Base-by-base conservation (phyloP, 2,888 invertebrate species). In the Limnephilus lunatus region DNA sequence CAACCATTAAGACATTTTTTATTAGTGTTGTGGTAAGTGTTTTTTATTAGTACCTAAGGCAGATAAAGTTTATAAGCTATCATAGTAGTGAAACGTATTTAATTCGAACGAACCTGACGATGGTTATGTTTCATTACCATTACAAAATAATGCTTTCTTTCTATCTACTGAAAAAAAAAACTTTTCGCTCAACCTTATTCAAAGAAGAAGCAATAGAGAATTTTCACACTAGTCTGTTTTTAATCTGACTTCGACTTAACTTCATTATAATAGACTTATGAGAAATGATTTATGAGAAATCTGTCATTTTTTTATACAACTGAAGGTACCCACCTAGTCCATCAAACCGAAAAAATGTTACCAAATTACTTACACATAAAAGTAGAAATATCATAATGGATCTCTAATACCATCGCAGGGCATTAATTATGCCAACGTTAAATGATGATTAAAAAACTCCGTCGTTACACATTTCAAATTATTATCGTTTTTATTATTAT, bases 391-490 rank as follows among this genome's bases (percentile, higher is more conserved):
- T 35, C 83, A 83, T 2, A 35, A 83, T 83, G 31, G 25, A 35
- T 35, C 19, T 39, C 35, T 39, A 83, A 83, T 83, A 35, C 83
- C 35, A 35, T 35, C 83, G n/a, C 83, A 35, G 19, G 32, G 19
- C 83, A 39, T 32, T 83, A 35, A 83, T 83, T 83, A 83, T 35
- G 83, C 19, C 25, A 83, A 83, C 35, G 39, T 39, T 35, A 83
- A 83, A 83, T 35, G 83, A 83, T 35, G 83, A 83, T 83, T 83
- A 83, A 35, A 83, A 83, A 35, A 83, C 35, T 35, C 9, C 68
- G 25, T 83, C 35, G 11, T 35, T 83, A 83, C 32, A 83, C 35
- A 83, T 83, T 83, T 35, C 35, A 83, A 25, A 39, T 32, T 83
- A 39, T 32, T 32, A 35, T 35, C 19, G 25, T 83, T 83, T 25